These are phyloP conservation scores for Athene cunicularia DNA, from an alignment of 2,113 vertebrate species.

Conservation along the genomic window DNA sequence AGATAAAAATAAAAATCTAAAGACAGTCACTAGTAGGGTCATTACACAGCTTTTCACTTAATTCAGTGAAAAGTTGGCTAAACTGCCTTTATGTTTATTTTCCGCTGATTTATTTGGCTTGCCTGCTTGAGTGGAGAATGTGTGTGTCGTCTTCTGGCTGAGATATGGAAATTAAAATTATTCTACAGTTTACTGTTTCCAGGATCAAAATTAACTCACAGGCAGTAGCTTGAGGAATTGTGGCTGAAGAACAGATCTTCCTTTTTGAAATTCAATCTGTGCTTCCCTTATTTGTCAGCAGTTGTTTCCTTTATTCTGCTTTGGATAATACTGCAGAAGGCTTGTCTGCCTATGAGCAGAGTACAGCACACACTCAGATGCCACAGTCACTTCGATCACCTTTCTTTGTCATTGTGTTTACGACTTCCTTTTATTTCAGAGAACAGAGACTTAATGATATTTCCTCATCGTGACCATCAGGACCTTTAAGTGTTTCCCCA, in stretches of 20 bases:
- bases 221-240: not conserved
- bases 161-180: not conserved
- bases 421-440: slow-evolving; percentile 44
- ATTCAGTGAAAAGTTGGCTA: not conserved
- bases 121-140: not conserved
- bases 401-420: slow-evolving; percentile 48
- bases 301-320: not conserved
- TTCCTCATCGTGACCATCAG: not conserved
- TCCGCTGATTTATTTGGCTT: not conserved
- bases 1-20: not conserved
- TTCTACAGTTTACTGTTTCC: not conserved
- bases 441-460: slow-evolving; percentile 20
- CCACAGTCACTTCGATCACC: not conserved
- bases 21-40: fast-evolving
- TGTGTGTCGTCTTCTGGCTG: not conserved
- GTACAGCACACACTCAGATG: not conserved
- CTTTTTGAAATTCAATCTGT: not conserved
- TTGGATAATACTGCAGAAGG: not conserved
- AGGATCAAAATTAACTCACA: not conserved
- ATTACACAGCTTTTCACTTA: not conserved
- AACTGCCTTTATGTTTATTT: not conserved
- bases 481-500: slow-evolving; percentile 41
- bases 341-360: not conserved
- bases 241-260: not conserved
- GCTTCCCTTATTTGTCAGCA: not conserved